Evolutionary conservation across 2,888 invertebrate species (phyloP).

Genomic region (Papilio protenor): DNA sequence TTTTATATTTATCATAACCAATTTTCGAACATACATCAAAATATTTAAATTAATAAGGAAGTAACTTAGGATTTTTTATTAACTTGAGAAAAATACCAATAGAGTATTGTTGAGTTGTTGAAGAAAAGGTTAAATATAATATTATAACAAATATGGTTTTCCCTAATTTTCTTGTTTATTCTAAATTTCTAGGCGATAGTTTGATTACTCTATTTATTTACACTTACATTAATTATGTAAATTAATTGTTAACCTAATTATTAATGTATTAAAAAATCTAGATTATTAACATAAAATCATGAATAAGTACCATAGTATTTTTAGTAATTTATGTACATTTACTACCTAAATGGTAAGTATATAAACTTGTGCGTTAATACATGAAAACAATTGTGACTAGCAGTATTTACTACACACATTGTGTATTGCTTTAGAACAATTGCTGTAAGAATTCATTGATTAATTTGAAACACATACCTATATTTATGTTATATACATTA

Average conservation of each 20-base stretch:
- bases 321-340: conserved; percentile 27
- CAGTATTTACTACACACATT: conserved; percentile 14
- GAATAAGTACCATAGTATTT: background rate
- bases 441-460: background rate
- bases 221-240: background rate
- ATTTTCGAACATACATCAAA: no score
- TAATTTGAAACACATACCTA: background rate
- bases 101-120: background rate
- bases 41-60: background rate
- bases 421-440: conserved; percentile 16
- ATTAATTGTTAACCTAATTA: background rate
- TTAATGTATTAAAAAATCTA: background rate
- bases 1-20: no score
- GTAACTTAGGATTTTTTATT: conserved; percentile 2
- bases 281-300: background rate
- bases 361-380: conserved; percentile 1
- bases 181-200: background rate
- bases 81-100: background rate
- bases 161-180: background rate
- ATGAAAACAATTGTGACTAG: conserved; percentile 38
- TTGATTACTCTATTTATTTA: conserved; percentile 18
- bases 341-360: background rate
- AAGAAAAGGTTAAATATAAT: background rate
- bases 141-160: background rate
- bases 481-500: conserved; percentile 22